These are phyloP conservation scores for Microcebus jonahi DNA, from an alignment of 2,113 vertebrate species.

Conservation along the genomic window DNA sequence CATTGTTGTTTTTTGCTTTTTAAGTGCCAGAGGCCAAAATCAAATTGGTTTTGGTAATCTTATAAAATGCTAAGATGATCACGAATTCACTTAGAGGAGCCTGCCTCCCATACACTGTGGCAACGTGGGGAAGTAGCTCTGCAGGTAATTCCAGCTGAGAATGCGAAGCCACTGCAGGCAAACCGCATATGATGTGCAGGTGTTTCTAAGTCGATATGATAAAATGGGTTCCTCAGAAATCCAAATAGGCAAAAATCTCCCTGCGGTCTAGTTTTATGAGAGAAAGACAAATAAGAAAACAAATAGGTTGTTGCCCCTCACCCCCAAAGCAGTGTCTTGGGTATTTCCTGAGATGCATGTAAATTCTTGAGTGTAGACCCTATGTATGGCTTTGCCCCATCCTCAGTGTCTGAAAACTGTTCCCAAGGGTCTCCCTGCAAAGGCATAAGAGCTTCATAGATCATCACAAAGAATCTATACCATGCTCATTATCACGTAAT, in stretches of 20 bases:
- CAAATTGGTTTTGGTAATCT: conserved; percentile 74
- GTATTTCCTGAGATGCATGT: neutral
- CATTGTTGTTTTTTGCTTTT: neutral
- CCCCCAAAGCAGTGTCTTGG: neutral
- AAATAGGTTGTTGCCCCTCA: neutral
- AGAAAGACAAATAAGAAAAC: conserved; percentile 15
- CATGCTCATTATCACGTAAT: neutral
- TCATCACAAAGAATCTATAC: neutral
- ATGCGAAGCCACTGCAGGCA: neutral
- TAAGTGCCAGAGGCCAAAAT: conserved; percentile 57
- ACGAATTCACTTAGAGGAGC: conserved; percentile 48
- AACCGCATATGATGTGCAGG: neutral
- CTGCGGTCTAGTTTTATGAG: conserved; percentile 6
- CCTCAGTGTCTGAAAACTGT: neutral
- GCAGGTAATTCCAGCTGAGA: conserved; percentile 15
- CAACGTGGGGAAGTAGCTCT: neutral
- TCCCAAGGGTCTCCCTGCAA: neutral
- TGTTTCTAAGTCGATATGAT: neutral
- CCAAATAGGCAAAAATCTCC: neutral
- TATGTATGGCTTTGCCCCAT: neutral
- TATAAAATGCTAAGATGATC: conserved; percentile 32
- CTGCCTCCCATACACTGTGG: neutral
- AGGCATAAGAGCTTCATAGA: neutral
- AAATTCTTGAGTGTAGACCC: neutral
- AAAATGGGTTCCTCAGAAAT: conserved; percentile 41